Conservation (phyloP, 2,888 invertebrate species). For the Troides oblongomaculatus region DNA sequence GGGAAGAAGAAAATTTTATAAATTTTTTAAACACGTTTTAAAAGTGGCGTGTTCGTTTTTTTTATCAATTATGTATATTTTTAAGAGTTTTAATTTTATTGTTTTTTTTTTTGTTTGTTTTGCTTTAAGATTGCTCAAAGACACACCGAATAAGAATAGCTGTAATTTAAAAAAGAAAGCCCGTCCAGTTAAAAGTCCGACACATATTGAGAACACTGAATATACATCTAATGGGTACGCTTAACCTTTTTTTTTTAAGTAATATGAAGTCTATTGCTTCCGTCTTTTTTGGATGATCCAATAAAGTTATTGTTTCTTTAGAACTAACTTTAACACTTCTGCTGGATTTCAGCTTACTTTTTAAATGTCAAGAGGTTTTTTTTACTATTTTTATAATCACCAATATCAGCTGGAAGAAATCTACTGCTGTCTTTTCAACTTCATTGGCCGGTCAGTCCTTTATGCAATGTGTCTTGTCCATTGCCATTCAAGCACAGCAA, state of each 20-base stretch:
- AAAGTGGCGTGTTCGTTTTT: background rate
- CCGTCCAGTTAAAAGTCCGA: conserved; percentile 56
- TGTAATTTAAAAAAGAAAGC: conserved; percentile 61
- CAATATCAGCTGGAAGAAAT: too few relatives aligned
- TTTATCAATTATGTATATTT: background rate
- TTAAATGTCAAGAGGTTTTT: too few relatives aligned
- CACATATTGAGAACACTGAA: conserved; percentile 64
- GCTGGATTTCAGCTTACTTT: too few relatives aligned
- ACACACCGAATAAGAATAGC: conserved; percentile 62
- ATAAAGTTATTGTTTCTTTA: too few relatives aligned
- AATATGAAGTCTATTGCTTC: too few relatives aligned
- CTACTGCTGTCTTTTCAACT: too few relatives aligned
- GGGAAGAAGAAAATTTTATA: background rate
- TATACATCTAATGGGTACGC: conserved; percentile 65
- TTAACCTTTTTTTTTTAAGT: background rate
- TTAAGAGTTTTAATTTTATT: background rate
- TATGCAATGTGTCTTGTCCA: background rate
- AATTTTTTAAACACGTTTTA: background rate
- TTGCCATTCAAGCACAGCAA: conserved; percentile 5
- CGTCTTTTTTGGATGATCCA: too few relatives aligned
- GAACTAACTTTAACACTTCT: background rate
- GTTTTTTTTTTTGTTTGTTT: conserved; percentile 1
- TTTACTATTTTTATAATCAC: too few relatives aligned
- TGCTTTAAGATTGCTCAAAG: conserved; percentile 58
- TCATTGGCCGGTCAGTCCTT: too few relatives aligned